These are phyloP conservation scores for Poicephalus gulielmi DNA, from an alignment of 2,113 vertebrate genomes.

Conservation along the genomic window DNA sequence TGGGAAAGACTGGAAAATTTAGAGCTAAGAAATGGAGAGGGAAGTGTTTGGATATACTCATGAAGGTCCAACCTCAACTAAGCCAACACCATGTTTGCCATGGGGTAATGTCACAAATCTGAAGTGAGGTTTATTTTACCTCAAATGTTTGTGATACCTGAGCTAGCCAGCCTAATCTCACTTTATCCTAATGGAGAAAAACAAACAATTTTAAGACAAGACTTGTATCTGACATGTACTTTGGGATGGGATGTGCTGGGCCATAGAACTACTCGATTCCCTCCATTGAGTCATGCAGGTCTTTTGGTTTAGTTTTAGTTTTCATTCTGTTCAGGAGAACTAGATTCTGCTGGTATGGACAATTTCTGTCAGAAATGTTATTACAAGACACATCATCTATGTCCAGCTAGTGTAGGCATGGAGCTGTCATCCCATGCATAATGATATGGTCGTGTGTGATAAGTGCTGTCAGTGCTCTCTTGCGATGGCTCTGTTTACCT, in stretches of 20 bases:
- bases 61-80: not conserved
- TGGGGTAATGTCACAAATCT: not conserved
- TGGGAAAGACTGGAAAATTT: not conserved
- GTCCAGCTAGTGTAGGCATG: not conserved
- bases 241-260: not conserved
- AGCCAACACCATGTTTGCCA: not conserved
- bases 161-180: not conserved
- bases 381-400: not conserved
- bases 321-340: not conserved
- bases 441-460: rapidly evolving
- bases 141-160: not conserved
- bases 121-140: not conserved
- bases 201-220: not conserved
- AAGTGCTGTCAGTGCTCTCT: not conserved
- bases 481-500: not conserved
- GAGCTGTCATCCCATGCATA: not conserved
- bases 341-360: not conserved
- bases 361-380: not conserved
- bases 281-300: not conserved
- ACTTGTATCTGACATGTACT: not conserved
- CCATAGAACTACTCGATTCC: not conserved
- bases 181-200: not conserved
- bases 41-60: not conserved
- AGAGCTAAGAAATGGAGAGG: not conserved
- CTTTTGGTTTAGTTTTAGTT: not conserved